Conservation (phyloP, 2,888 invertebrate genomes). For the Drosophila setosimentum region DNA sequence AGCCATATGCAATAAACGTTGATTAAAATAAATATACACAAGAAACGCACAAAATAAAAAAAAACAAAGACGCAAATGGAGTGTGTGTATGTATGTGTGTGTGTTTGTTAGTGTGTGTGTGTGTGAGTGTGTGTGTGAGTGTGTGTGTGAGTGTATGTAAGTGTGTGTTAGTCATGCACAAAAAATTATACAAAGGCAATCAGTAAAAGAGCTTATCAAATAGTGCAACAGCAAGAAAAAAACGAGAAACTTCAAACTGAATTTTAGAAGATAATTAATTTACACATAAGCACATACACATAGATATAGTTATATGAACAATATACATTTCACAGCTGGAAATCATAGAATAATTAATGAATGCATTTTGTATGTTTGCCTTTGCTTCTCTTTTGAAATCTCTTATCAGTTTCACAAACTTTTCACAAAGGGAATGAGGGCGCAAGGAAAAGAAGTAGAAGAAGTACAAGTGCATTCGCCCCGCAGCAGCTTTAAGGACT, state of each 20-base stretch:
- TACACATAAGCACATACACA: neutral
- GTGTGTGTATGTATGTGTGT: neutral
- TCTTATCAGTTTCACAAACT: conserved; percentile 50
- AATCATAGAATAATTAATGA: conserved; percentile 56
- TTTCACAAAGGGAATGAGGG: conserved; percentile 6
- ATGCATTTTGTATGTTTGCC: conserved; percentile 38
- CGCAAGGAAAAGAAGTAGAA: conserved; percentile 3
- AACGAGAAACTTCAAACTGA: conserved; percentile 44
- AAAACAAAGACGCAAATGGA: conserved; percentile 30
- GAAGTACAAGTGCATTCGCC: conserved; percentile 38
- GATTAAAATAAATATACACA: conserved; percentile 74
- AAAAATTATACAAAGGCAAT: conserved; percentile 47
- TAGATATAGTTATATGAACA: neutral
- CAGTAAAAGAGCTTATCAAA: conserved; percentile 61
- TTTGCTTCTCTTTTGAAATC: conserved; percentile 24
- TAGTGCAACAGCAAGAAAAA: conserved; percentile 24
- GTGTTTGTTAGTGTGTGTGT: conserved; percentile 1
- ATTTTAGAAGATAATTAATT: conserved; percentile 24
- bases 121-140: neutral
- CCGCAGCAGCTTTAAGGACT: conserved; percentile 64
- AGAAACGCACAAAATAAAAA: conserved; percentile 43
- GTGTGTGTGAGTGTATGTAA: neutral
- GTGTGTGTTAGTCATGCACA: conserved; percentile 33
- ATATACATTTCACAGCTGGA: conserved; percentile 13
- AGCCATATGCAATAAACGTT: conserved; percentile 77